Evolutionary conservation across 2,888 invertebrate species (phyloP).

Genomic region (Choreutis nemorana): DNA sequence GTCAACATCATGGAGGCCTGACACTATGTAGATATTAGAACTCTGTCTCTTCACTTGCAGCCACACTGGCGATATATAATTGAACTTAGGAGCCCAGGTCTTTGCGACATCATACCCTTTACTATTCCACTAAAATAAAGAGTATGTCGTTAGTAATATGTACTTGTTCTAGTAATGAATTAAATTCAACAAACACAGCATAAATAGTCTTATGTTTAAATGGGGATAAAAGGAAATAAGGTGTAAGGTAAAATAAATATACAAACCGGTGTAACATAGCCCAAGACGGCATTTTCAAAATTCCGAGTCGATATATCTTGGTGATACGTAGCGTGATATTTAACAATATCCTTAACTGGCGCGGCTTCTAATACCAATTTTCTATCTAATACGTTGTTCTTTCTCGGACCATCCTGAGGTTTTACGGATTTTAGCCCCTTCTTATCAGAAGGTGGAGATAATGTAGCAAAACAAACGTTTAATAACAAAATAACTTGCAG

Average conservation of each 20-base stretch:
- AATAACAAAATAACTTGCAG: conserved; percentile 37
- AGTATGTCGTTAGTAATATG: neutral
- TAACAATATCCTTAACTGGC: conserved; percentile 75
- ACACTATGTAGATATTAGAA: conserved; percentile 69
- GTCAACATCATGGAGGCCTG: conserved; percentile 85
- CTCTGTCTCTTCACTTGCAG: conserved; percentile 79
- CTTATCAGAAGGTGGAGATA: conserved; percentile 54
- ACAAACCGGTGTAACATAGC: conserved; percentile 92
- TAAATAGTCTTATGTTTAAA: no score
- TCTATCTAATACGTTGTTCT: conserved; percentile 73
- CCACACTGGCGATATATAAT: conserved; percentile 95
- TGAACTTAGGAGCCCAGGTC: conserved; percentile 87
- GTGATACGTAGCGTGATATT: conserved; percentile 78
- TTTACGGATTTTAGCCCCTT: conserved; percentile 53
- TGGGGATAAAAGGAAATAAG: no score
- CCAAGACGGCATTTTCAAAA: conserved; percentile 80
- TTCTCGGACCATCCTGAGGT: conserved; percentile 65
- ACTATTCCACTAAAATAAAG: conserved; percentile 84
- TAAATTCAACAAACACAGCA: no score
- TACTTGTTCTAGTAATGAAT: neutral
- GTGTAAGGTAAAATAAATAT: no score
- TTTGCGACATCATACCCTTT: conserved; percentile 95
- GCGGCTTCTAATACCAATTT: conserved; percentile 74
- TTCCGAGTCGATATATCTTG: conserved; percentile 71
- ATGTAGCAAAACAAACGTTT: conserved; percentile 45